phyloP scores from a whole-genome alignment of 1,140 invertebrate genomes.

The Trypoxylus dichotomus region DNA sequence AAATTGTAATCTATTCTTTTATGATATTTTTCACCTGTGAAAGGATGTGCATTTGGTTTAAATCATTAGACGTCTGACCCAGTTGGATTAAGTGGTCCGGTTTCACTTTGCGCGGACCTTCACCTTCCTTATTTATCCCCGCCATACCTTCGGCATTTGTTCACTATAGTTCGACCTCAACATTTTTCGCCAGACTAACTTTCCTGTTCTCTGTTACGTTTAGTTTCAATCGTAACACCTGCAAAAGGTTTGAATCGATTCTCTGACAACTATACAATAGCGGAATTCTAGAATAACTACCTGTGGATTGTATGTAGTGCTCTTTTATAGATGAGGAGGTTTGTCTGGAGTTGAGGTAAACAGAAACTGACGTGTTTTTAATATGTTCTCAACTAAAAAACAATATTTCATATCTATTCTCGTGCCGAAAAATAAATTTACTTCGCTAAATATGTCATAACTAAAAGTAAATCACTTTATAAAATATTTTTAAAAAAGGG shows the following conservation, averaged over 20 bases:
- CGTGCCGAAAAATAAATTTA: no score
- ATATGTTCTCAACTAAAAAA: no score
- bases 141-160: neutral
- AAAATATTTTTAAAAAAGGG: no score
- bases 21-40: neutral
- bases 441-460: no score
- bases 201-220: neutral
- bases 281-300: neutral
- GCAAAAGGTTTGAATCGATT: neutral
- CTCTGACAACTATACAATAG: neutral
- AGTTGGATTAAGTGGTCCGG: slow-evolving; percentile 17
- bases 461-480: no score
- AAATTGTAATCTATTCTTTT: neutral
- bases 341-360: no score
- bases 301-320: neutral
- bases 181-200: neutral
- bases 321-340: no score
- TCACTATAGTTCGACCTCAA: neutral
- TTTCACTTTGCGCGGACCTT: slow-evolving; percentile 1
- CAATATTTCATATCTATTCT: no score
- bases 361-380: no score
- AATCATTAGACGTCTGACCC: slow-evolving; percentile 15
- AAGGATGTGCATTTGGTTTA: neutral
- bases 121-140: slow-evolving; percentile 5
- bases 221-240: neutral